Conservation (phyloP, 1,140 invertebrate genomes). For the Orchesella cincta region DNA sequence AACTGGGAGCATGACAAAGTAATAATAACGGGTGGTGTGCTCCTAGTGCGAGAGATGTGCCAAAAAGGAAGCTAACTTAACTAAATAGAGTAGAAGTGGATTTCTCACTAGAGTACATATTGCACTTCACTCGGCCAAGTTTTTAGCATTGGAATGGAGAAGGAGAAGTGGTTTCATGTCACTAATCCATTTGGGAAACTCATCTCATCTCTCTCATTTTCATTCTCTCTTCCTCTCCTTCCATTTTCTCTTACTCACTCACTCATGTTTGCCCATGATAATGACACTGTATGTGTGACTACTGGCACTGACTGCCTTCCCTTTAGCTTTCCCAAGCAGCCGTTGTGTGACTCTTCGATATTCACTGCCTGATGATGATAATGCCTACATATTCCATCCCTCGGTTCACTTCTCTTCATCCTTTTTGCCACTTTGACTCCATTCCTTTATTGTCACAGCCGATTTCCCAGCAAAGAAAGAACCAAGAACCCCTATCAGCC, state of each 20-base stretch:
- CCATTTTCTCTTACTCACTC: background rate
- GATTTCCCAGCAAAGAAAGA: too few relatives aligned
- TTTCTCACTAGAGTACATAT: background rate
- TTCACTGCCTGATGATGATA: background rate
- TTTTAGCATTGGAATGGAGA: conserved; percentile 9
- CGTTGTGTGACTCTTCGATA: too few relatives aligned
- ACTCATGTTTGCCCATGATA: conserved; percentile 5
- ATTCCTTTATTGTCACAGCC: too few relatives aligned
- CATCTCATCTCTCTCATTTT: background rate
- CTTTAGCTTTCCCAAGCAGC: too few relatives aligned
- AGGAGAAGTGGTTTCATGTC: conserved; percentile 13
- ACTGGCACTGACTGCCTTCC: too few relatives aligned
- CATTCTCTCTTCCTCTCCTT: background rate
- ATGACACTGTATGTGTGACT: background rate
- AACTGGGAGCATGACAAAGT: background rate
- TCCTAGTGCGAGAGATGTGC: too few relatives aligned
- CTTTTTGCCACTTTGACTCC: too few relatives aligned
- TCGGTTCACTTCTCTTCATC: too few relatives aligned
- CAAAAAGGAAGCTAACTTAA: background rate
- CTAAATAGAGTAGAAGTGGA: background rate
- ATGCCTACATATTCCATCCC: background rate
- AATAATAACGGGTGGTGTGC: background rate
- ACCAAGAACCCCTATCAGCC: too few relatives aligned
- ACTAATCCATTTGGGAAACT: conserved; percentile 21
- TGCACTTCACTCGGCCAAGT: too few relatives aligned